These are phyloP conservation scores for Yponomeuta cagnagella DNA, from an alignment of 2,888 invertebrate genomes.

Conservation along the genomic window DNA sequence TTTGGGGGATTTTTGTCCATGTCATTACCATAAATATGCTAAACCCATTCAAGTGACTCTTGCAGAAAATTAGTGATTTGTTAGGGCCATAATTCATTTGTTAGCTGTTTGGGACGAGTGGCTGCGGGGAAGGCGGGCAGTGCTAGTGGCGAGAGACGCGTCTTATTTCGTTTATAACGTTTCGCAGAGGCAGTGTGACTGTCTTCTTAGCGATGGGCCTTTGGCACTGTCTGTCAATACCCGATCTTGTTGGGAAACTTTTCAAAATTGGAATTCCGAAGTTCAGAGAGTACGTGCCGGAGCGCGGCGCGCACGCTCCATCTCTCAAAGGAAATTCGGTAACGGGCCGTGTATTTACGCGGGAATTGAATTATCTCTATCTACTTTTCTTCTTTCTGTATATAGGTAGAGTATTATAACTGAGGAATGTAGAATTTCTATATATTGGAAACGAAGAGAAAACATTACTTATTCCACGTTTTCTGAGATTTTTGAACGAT, in stretches of 20 bases:
- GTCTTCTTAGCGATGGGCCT: constrained; percentile 42
- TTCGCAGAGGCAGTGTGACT: constrained; percentile 28
- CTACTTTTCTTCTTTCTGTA: constrained; percentile 55
- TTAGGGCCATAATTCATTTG: background rate
- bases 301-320: constrained; percentile 42
- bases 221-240: constrained; percentile 70
- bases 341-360: constrained; percentile 65
- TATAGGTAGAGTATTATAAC: constrained; percentile 61
- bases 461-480: background rate
- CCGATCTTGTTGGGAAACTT: constrained; percentile 69
- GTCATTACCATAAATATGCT: constrained; percentile 18
- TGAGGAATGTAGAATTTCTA: constrained; percentile 62
- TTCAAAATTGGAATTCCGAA: constrained; percentile 75
- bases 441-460: constrained; percentile 37
- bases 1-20: constrained; percentile 14
- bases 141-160: background rate
- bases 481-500: background rate
- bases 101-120: background rate
- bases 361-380: constrained; percentile 58
- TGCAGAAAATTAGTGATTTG: constrained; percentile 12
- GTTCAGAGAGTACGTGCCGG: constrained; percentile 66
- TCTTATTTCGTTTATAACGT: constrained; percentile 7
- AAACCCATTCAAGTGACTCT: constrained; percentile 18
- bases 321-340: constrained; percentile 72
- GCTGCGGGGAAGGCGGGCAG: background rate